Evolutionary conservation across 2,888 invertebrate species (phyloP).

Genomic region (Volucella bombylans): DNA sequence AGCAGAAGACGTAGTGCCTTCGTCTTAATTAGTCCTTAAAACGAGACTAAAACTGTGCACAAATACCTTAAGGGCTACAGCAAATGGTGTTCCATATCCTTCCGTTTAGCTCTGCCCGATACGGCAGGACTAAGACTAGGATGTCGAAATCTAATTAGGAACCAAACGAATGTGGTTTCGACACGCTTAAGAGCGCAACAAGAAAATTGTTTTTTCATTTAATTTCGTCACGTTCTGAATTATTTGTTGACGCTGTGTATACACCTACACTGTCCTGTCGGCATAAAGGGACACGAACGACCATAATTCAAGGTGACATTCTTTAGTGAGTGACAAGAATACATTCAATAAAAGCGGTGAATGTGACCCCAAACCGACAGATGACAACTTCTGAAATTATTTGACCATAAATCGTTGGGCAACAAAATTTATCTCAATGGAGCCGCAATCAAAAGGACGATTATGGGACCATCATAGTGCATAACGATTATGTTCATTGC

Average conservation of each 20-base stretch:
- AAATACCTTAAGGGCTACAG: constrained; percentile 40
- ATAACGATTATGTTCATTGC: constrained; percentile 69
- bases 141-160: constrained; percentile 61
- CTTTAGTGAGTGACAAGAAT: constrained; percentile 13
- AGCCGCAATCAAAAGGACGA: constrained; percentile 55
- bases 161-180: constrained; percentile 65
- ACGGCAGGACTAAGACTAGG: background rate
- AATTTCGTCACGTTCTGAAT: constrained; percentile 57
- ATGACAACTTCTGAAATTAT: background rate
- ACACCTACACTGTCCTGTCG: too few species aligned
- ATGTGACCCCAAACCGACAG: background rate
- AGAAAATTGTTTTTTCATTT: constrained; percentile 26
- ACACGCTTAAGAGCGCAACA: constrained; percentile 57
- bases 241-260: constrained; percentile 38
- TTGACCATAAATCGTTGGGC: constrained; percentile 48
- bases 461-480: constrained; percentile 70
- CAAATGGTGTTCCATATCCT: constrained; percentile 48
- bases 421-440: constrained; percentile 48
- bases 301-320: constrained; percentile 40
- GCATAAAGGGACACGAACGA: constrained; percentile 37
- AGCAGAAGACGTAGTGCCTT: constrained; percentile 47
- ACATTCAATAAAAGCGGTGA: background rate
- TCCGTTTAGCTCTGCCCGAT: constrained; percentile 32
- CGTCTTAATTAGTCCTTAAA: constrained; percentile 70
- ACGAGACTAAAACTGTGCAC: constrained; percentile 48